Evolutionary conservation across 2,888 invertebrate genomes (phyloP).

Genomic region (Chaitophorus viminalis): DNA sequence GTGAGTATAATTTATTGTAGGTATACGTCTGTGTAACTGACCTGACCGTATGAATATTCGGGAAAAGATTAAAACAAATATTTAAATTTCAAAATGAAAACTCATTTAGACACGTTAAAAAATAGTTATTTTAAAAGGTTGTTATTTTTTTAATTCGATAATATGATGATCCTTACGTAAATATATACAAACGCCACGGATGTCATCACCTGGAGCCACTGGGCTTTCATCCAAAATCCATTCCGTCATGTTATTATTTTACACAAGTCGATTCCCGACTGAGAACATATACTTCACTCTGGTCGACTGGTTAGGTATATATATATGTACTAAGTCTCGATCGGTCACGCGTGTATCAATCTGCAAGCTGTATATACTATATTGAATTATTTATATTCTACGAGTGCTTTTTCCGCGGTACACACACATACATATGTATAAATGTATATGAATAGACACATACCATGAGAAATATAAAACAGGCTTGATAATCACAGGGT

Average conservation of each 20-base stretch:
- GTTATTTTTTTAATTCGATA: too few relatives aligned
- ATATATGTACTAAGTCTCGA: neutral
- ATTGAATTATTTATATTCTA: conserved; percentile 44
- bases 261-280: conserved; percentile 34
- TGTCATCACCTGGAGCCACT: neutral
- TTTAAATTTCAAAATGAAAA: too few relatives aligned
- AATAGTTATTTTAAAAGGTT: too few relatives aligned
- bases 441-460: neutral
- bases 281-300: conserved; percentile 37
- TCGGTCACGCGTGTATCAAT: neutral
- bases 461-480: neutral
- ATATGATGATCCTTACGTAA: too few relatives aligned
- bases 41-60: too few relatives aligned
- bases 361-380: neutral
- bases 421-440: neutral
- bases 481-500: neutral
- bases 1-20: too few relatives aligned
- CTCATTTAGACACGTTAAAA: too few relatives aligned
- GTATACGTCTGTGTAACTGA: too few relatives aligned
- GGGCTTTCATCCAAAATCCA: conserved; percentile 47
- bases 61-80: too few relatives aligned
- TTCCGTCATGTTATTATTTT: conserved; percentile 44
- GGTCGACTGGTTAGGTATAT: neutral
- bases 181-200: neutral
- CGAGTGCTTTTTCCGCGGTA: neutral